phyloP scores from a whole-genome alignment of 2,888 invertebrate species.

The Rhimphoctona megacephalus region DNA sequence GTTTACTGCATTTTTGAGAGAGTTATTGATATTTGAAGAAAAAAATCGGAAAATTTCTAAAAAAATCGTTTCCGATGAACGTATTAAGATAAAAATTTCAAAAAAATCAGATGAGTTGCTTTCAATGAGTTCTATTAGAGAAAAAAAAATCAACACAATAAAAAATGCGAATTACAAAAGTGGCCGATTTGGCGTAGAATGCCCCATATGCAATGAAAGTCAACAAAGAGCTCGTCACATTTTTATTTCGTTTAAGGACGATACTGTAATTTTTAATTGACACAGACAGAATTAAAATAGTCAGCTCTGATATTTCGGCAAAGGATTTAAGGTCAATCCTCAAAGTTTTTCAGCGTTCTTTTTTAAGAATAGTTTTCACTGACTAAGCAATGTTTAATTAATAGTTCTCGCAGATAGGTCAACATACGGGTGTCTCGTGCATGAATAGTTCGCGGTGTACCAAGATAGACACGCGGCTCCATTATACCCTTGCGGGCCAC shows the following conservation, averaged over 20 bases:
- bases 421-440: constrained; percentile 43
- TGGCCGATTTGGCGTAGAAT: no score
- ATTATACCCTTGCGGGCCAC: constrained; percentile 30
- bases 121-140: no score
- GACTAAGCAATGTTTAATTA: background rate
- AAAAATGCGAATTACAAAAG: no score
- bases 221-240: no score
- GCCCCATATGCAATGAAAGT: no score
- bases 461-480: constrained; percentile 47
- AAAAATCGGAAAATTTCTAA: no score
- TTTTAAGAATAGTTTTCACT: background rate
- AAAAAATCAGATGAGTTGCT: no score
- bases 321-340: background rate
- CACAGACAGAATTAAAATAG: background rate
- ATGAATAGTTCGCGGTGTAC: constrained; percentile 49
- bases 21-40: no score
- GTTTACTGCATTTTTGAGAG: no score
- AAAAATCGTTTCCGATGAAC: no score
- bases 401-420: background rate
- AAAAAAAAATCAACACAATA: no score
- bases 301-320: background rate
- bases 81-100: no score
- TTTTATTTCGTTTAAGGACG: background rate
- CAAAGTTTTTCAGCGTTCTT: background rate
- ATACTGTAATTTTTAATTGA: background rate